Evolutionary conservation across 2,113 vertebrate genomes (phyloP), one percentile per base, ranked within the genome.

Genomic region (Trachemys scripta): DNA sequence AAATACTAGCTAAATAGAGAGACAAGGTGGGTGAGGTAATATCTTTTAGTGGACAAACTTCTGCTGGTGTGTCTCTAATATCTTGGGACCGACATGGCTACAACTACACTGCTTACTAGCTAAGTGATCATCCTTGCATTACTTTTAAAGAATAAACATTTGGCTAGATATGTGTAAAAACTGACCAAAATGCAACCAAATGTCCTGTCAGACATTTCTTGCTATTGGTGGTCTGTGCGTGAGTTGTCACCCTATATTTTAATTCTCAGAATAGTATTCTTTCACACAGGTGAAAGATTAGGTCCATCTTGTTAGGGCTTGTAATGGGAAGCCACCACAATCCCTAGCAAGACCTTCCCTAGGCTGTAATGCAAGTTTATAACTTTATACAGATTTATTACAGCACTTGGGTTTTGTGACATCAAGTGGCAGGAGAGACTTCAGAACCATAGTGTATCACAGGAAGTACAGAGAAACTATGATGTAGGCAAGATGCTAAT

Each of bases 121-220:
- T 17, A 9, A 84, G 13, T 4, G 0, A 3, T 31, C 14, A 0
- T 24, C 10, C 47, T 6, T 3, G 0, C 0, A 53, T 53, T 80
- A 10, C 24, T 27, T 69, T 54, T 76, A 53, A 16, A 12, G 86
- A 53, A 16, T 22, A 31, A 24, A 3, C 5, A 4, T 51, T 69
- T 56, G 42, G 14, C 38, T 69, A 1, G 16, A 4, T 27, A 24
- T n/a, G 9, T 59, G 50, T 27, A 14, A 80, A 59, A 31, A 6
- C 8, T 11, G 47, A 45, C 12, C 7, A 13, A 84, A 75, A 38
- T 10, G 31, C 8, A 6, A 42, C 10, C 8, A 72, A 10, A 31
- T 17, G 6, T 54, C 20, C 10, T 75, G 35, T 31, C 2, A 6
- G 10, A 80, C 9, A 24, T 19, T 75, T 75, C 69, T 24, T 75